Base-by-base conservation (phyloP, 2,113 vertebrate genomes). In the Lipotes vexillifer region DNA sequence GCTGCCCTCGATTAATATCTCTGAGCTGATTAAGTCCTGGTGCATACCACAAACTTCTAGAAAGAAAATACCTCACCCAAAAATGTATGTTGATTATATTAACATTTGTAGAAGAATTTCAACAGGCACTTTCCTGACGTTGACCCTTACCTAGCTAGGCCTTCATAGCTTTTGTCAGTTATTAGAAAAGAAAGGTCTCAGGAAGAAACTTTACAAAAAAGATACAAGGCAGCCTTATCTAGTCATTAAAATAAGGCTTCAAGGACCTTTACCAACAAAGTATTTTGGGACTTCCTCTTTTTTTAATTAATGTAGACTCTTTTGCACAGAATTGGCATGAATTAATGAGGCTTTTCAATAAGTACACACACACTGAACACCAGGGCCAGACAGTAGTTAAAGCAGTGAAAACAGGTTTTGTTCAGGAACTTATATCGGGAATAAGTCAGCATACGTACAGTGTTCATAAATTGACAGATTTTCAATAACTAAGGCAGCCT, bases 331-430 rank as follows among this genome's bases (percentile, higher is more conserved):
- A 88, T 78, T 83, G 36, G 4, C 41, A 75, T 65, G 2, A 82
- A 66, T 41, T 93, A 86, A 72, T 86, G n/a, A 95, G 57, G 68
- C 55, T 85, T 94, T 83, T 88, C n/a, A 92, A 18, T 90, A 88
- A 85, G 3, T 78, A 57, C 44, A 96, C 27, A 86, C 27, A 66
- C 85, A 66, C 14, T 52, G 33, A 81, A 81, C 71, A 63, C 15
- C 17, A 84, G 29, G 20, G 61, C 57, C 49, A 86, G 36, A 57
- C 8, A 25, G 29, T n/a, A 77, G n/a, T 36, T n/a, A 68, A 41
- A 69, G 61, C 36, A n/a, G 21, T 36, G 21, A 93, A 66, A 84
- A 68, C 21, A 87, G 44, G 55, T 78, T 77, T 86, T 86, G 46
- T 86, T 68, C 61, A 68, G 15, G 63, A 68, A 46, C 21, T 36